phyloP scores from a whole-genome alignment of 2,113 vertebrate genomes.

The Polypterus senegalus region DNA sequence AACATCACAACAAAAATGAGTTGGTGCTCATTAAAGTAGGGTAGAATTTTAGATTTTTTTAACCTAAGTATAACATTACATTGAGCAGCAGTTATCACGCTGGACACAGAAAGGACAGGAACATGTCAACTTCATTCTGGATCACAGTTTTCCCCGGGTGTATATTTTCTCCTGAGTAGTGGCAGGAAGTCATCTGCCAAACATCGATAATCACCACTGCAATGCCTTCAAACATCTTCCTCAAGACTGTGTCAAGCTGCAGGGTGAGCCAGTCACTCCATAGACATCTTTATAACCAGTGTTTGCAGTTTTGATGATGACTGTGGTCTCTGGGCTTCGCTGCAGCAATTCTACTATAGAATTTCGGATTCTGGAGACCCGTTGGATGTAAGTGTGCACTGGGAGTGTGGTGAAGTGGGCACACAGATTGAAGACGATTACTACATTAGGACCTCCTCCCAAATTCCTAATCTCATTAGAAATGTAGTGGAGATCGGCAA shows the following conservation, averaged over 20 bases:
- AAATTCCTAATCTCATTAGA: slow-evolving; percentile 19
- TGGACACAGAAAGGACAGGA: slow-evolving; percentile 31
- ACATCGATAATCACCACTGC: slow-evolving; percentile 26
- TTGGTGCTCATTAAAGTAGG: too few relatives aligned
- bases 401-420: slow-evolving; percentile 27
- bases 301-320: slow-evolving; percentile 30
- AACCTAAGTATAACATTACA: neutral
- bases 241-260: slow-evolving; percentile 26
- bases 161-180: slow-evolving; percentile 22
- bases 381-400: slow-evolving; percentile 7
- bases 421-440: slow-evolving; percentile 21
- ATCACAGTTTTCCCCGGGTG: slow-evolving; percentile 20
- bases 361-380: slow-evolving; percentile 17
- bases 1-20: too few relatives aligned
- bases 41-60: too few relatives aligned
- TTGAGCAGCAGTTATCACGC: slow-evolving; percentile 1
- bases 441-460: slow-evolving; percentile 20
- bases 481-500: slow-evolving; percentile 25
- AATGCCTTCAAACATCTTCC: slow-evolving; percentile 21
- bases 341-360: slow-evolving; percentile 18
- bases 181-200: slow-evolving; percentile 37
- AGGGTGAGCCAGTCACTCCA: slow-evolving; percentile 30
- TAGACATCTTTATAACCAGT: slow-evolving; percentile 27
- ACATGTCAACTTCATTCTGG: slow-evolving; percentile 26
- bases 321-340: slow-evolving; percentile 18